Conservation (phyloP, 2,888 invertebrate genomes). For the Adelognathus sp. region DNA sequence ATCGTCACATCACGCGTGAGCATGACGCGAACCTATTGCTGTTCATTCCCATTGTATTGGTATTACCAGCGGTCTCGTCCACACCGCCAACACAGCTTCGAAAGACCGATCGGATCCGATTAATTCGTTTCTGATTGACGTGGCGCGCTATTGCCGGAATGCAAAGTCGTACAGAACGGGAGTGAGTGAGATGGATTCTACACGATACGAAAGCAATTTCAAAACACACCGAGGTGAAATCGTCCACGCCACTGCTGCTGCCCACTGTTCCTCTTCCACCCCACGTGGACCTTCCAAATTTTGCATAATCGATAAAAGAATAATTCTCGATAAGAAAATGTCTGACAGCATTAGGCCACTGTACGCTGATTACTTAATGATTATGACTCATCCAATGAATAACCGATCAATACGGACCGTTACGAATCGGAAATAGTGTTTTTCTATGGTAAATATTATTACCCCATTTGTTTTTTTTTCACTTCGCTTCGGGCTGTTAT, state of each 20-base stretch:
- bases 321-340: slow-evolving; percentile 36
- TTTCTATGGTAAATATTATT: background rate
- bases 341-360: background rate
- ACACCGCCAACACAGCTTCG: slow-evolving; percentile 9
- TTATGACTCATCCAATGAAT: slow-evolving; percentile 13
- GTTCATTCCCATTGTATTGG: background rate
- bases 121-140: slow-evolving; percentile 58
- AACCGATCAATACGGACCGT: background rate
- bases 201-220: slow-evolving; percentile 31
- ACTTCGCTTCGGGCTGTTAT: background rate
- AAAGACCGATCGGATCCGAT: slow-evolving; percentile 54
- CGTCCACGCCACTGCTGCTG: background rate
- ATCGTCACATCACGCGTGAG: slow-evolving; percentile 52
- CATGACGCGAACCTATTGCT: slow-evolving; percentile 39
- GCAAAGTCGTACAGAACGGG: slow-evolving; percentile 38
- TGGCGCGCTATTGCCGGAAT: slow-evolving; percentile 39
- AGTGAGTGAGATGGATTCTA: background rate
- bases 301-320: slow-evolving; percentile 45
- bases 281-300: slow-evolving; percentile 1
- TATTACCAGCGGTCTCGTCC: slow-evolving; percentile 7
- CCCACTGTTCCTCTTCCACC: background rate
- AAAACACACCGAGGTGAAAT: slow-evolving; percentile 21
- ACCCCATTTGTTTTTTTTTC: background rate
- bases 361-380: slow-evolving; percentile 24
- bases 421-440: background rate